Conservation (phyloP, 2,797 vertebrate species). For the Cyclopterus lumpus region DNA sequence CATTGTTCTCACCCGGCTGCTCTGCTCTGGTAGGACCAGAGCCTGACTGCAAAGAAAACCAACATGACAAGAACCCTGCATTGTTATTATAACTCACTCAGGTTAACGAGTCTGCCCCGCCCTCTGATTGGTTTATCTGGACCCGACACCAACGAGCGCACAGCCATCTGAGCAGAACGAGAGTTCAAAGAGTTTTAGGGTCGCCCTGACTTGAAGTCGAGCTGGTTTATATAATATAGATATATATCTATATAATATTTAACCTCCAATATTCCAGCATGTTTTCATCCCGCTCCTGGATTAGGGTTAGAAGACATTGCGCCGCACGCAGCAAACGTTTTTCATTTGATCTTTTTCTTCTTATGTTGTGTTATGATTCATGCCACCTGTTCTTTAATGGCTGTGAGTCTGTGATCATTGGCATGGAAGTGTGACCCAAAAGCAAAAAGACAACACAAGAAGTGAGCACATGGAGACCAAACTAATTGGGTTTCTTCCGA, state of each 20-base stretch:
- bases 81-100: conserved; percentile 58
- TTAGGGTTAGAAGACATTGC: too few species aligned
- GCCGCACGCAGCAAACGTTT: not conserved
- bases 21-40: conserved; percentile 27
- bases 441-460: not conserved
- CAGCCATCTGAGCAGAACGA: not conserved
- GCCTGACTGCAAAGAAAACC: conserved; percentile 18
- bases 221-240: too few species aligned
- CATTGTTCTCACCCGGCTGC: conserved; percentile 54
- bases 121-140: conserved; percentile 54
- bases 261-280: not conserved
- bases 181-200: conserved; percentile 9
- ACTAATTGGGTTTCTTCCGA: not conserved
- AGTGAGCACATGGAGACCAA: not conserved
- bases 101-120: conserved; percentile 18
- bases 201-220: not conserved
- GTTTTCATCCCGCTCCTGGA: not conserved
- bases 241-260: not conserved
- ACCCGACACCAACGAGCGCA: conserved; percentile 18
- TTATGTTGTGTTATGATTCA: not conserved
- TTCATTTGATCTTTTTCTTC: not conserved
- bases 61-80: conserved; percentile 4
- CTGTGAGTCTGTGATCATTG: too few species aligned
- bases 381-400: not conserved
- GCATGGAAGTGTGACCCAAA: not conserved